Base-by-base conservation (phyloP, 2,113 vertebrate genomes). In the Turnix velox region DNA sequence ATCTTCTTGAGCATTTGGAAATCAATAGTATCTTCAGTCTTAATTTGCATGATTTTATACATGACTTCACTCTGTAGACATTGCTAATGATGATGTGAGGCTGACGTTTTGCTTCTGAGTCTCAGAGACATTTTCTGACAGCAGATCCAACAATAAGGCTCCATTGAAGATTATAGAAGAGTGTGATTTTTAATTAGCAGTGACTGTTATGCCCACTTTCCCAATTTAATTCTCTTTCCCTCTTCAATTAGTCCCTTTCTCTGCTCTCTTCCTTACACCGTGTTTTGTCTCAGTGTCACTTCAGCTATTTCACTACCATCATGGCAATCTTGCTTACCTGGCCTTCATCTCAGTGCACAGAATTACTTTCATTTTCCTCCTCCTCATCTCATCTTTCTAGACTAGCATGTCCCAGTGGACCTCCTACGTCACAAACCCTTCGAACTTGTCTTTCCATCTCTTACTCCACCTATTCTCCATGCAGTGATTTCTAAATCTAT, bases 31-130 rank as follows among this genome's bases (percentile, higher is more conserved):
- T 35, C 16, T 72, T 35, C 42, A 65, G 3, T 8, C 12, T 66
- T 90, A 73, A 69, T 30, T 69, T 11, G 18, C 71, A 22, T 63
- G 24, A 67, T 67, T 94, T 84, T 76, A 80, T 71, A 71, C 12
- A 49, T 37, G 27, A 69, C 14, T 51, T 27, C 18, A 86, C 33
- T 27, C 58, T 71, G 37, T 6, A 92, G 33, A 52, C 10, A 49
- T 85, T 1, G 0, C 6, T 84, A 90, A 73, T 42, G n/a, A 52
- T 1, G 14, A 10, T 27, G 73, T 0, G 0, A 85, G 18, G 19
- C 24, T 83, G 48, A 79, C 17, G 25, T 66, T 84, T 69, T 87
- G n/a, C 37, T 51, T 40, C 18, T 61, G 40, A 9, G 18, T 74
- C 66, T 78, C 35, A 67, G 31, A 55, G 25, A 35, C 45, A 49